Percentiles rank a stretch among this genome's conserved stretches.
Conservation (phyloP, 1,140 invertebrate species). For the Psilanteris sp. region DNA sequence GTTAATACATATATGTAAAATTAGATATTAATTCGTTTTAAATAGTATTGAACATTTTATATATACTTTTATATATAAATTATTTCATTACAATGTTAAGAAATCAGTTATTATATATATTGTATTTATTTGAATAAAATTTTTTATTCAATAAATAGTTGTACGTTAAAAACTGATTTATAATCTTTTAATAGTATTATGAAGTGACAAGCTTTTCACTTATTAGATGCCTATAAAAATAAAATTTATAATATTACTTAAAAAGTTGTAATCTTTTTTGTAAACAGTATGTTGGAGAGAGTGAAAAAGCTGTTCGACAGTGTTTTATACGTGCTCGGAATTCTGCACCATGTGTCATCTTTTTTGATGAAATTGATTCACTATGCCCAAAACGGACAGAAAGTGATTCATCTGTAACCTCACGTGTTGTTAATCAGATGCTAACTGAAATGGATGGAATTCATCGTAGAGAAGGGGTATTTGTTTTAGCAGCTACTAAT, state of each 20-base stretch:
- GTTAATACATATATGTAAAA: too few species aligned
- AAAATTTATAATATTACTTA: too few species aligned
- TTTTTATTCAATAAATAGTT: conserved; percentile 2
- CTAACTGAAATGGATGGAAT: conserved; percentile 99
- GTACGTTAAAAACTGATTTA: too few species aligned
- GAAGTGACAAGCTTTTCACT: too few species aligned
- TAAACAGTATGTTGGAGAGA: conserved; percentile 97
- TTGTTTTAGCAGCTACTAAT: conserved; percentile 97
- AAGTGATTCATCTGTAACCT: conserved; percentile 85
- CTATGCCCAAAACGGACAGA: conserved; percentile 94
- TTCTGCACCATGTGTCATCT: conserved; percentile 98
- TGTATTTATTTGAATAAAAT: too few species aligned
- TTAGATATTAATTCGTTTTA: too few species aligned
- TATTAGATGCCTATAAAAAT: too few species aligned
- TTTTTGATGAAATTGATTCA: conserved; percentile 99
- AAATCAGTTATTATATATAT: too few species aligned
- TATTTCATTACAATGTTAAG: too few species aligned
- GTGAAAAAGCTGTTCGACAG: conserved; percentile 96
- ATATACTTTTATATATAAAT: too few species aligned
- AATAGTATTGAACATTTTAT: too few species aligned
- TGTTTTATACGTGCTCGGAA: conserved; percentile 96
- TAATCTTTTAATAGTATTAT: too few species aligned
- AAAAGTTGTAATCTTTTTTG: neutral
- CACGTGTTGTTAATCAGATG: conserved; percentile 96
- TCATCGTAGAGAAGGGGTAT: conserved; percentile 93